These are phyloP conservation scores for Drepana falcataria DNA, from an alignment of 2,888 invertebrate genomes.

Conservation along the genomic window DNA sequence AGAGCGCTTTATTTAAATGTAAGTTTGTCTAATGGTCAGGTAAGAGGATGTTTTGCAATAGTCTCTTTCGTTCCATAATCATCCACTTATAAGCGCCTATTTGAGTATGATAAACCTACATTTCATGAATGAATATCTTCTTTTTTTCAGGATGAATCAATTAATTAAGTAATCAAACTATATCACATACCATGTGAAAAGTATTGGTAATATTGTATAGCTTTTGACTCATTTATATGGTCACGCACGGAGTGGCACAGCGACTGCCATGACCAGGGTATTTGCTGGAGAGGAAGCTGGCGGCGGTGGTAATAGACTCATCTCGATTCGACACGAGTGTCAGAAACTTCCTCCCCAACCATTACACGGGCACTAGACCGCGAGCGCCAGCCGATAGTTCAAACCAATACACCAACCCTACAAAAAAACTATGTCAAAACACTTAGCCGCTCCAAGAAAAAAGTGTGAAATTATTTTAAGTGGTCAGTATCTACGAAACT, in stretches of 20 bases:
- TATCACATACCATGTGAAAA: constrained; percentile 2
- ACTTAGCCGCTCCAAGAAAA: constrained; percentile 55
- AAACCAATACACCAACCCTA: constrained; percentile 26
- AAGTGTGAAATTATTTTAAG: constrained; percentile 76
- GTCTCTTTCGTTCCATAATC: too few species aligned
- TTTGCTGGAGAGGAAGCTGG: constrained; percentile 17
- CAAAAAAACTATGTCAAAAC: constrained; percentile 51
- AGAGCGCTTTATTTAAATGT: too few species aligned
- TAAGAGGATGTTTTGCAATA: too few species aligned
- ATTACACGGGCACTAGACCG: constrained; percentile 38
- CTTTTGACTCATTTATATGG: constrained; percentile 35
- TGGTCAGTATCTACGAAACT: constrained; percentile 60
- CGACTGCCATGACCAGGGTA: constrained; percentile 24
- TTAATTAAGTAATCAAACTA: too few species aligned
- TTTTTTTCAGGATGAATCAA: too few species aligned
- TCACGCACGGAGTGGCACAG: constrained; percentile 49
- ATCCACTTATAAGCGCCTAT: too few species aligned
- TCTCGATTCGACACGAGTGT: constrained; percentile 62
- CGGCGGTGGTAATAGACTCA: constrained; percentile 48
- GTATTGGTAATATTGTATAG: too few species aligned
- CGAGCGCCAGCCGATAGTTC: constrained; percentile 31
- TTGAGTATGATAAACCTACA: too few species aligned
- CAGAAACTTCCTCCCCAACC: constrained; percentile 48
- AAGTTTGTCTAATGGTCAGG: too few species aligned
- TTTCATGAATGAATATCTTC: too few species aligned